These are phyloP conservation scores for Mormyrus iriodes DNA, from an alignment of 2,113 vertebrate species.

Conservation along the genomic window DNA sequence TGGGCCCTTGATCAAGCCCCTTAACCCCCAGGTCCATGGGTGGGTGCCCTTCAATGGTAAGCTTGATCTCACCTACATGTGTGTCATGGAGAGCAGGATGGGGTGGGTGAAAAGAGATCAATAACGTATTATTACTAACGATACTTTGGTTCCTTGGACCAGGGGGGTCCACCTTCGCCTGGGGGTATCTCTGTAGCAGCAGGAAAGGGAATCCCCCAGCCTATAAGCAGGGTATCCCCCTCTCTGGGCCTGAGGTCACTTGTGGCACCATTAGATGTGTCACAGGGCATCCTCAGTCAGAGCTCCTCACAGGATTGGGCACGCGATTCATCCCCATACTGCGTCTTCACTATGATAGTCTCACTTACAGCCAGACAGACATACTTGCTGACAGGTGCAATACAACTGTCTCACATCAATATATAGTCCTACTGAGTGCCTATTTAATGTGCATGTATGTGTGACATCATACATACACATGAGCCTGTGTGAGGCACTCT, in stretches of 20 bases:
- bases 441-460: not conserved
- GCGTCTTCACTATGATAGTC: not conserved
- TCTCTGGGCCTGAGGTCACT: not conserved
- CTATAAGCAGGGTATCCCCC: not conserved
- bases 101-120: not conserved
- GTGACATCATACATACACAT: not conserved
- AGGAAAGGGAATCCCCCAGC: not conserved
- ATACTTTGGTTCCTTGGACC: not conserved
- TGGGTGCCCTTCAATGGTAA: not conserved
- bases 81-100: not conserved
- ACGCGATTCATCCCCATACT: not conserved
- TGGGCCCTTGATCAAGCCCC: not conserved
- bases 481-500: not conserved
- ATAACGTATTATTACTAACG: not conserved
- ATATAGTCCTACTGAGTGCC: not conserved
- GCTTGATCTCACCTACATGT: not conserved
- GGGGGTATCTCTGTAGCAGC: not conserved
- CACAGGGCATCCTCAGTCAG: not conserved
- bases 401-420: not conserved
- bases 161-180: not conserved
- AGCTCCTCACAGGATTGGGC: not conserved
- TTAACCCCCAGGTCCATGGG: not conserved
- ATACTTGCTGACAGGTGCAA: not conserved
- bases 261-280: not conserved
- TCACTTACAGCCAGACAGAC: not conserved